Conservation (phyloP, 1,140 invertebrate genomes). For the Scaptomyza graminum region DNA sequence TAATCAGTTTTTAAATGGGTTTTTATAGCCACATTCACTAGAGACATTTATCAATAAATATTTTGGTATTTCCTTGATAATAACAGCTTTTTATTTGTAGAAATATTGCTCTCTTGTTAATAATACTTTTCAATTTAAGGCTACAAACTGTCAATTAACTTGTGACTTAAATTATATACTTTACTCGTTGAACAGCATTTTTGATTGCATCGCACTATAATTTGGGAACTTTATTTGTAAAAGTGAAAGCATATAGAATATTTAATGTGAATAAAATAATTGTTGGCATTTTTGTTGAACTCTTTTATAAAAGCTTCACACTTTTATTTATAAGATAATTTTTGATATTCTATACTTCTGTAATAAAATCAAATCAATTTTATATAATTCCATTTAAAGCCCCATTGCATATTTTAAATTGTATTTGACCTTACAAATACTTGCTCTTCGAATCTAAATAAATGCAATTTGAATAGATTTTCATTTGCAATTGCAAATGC, state of each 20-base stretch:
- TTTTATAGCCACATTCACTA: neutral
- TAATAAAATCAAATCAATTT: neutral
- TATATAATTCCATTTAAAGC: constrained; percentile 1
- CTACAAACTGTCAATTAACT: neutral
- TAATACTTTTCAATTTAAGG: neutral
- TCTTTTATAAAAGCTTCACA: too few species aligned
- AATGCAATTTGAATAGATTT: constrained; percentile 22
- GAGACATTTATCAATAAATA: constrained; percentile 1
- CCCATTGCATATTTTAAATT: neutral
- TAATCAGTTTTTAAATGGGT: constrained; percentile 11
- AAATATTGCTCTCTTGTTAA: too few species aligned
- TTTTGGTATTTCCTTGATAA: constrained; percentile 3
- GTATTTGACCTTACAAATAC: neutral
- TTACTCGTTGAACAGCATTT: neutral
- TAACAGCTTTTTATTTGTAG: neutral
- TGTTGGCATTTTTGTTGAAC: too few species aligned
- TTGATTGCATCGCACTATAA: neutral
- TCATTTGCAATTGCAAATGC: constrained; percentile 17
- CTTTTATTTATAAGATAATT: too few species aligned
- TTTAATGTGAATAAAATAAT: too few species aligned
- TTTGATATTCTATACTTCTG: neutral
- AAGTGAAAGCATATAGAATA: too few species aligned
- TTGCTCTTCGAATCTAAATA: constrained; percentile 12
- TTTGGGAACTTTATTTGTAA: too few species aligned
- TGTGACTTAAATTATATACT: neutral